Evolutionary conservation across 1,140 invertebrate genomes (phyloP), one percentile per base, ranked within the genome.

Genomic region (Chelonus insularis): DNA sequence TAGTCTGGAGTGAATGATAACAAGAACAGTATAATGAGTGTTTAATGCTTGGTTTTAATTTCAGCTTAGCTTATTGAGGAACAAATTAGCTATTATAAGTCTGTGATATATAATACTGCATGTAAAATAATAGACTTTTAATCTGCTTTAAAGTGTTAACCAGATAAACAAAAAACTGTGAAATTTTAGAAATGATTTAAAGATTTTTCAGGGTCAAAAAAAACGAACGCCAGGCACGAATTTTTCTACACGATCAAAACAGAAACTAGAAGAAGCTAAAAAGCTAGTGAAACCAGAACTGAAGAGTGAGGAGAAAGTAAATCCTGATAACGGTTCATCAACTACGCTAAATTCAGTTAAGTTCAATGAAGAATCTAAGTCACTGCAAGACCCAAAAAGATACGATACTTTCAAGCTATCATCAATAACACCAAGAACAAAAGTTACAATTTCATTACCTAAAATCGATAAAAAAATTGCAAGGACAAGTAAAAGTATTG

Each of bases 191-290:
- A 60, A 56, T 48, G 37, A 71, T 68, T 57, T 60, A 68, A 64
- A 71, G 57, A 72, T 25, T 74, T 79, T 81, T 72, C 77, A 82
- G 80, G 76, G 66, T 29, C 50, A 29, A 78, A 79, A 63, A 75
- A 72, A 71, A 50, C 71, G 57, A 39, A 70, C 8, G 67, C 34
- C 48, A 9, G 62, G 59, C 18, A 48, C 68, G 3, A 62, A 74
- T 9, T 78, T 77, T 57, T 66, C 76, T 7, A 67, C 74, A 57
- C 71, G 72, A 32, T 79, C 78, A 29, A 72, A 66, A 67, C 66
- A 72, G 65, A 82, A 81, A 68, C 57, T 82, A 69, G 76, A 78
- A 29, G 72, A 73, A 45, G 74, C 77, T 16, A 71, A 68, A 32
- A 78, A 76, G 67, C 60, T 78, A 47, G 67, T 78, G 16, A 78